Base-by-base conservation (phyloP, 2,888 invertebrate species). In the Cenopis cana region DNA sequence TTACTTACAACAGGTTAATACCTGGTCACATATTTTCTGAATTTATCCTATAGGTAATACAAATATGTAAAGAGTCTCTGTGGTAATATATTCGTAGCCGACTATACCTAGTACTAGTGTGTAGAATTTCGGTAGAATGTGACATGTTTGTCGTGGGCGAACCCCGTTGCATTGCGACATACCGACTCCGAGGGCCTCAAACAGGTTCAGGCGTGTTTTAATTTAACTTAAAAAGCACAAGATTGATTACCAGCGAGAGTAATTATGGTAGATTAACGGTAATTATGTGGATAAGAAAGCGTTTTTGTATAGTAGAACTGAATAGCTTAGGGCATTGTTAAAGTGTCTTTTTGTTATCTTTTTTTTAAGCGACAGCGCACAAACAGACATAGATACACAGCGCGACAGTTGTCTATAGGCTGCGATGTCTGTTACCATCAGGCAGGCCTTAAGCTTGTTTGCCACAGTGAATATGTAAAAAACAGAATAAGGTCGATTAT, bases 121-220 rank as follows among this genome's bases (percentile, higher is more conserved):
- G 71, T 71, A 67, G 66, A 71, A 71, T 71, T 71, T 71, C 61
- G 71, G 60, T 71, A 67, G 71, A 67, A 71, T 71, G 66, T 60
- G 71, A 61, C 29, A 61, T 71, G 71, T 59, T 41, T 38, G 24
- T 49, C 52, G 69, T 60, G 52, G 70, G 66, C 70, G 59, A 9
- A 46, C 46, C 36, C 60, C 60, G 71, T 55, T 69, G 64, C 55
- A 17, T 57, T 54, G 69, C 38, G 36, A 46, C 70, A 66, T 36
- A 18, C n/a, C 12, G 6, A 12, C 50, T 38, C 10, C 14, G 59
- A 38, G 68, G 41, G 61, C 56, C 54, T 41, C 29, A 9, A 56
- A 61, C 60, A 24, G 61, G 66, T 55, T 67, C 11, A 9, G 33
- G 29, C 55, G n/a, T 61, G 66, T 61, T 67, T 55, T 38, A 9